phyloP scores from a whole-genome alignment of 2,113 vertebrate genomes.

The Phyllostomus hastatus region DNA sequence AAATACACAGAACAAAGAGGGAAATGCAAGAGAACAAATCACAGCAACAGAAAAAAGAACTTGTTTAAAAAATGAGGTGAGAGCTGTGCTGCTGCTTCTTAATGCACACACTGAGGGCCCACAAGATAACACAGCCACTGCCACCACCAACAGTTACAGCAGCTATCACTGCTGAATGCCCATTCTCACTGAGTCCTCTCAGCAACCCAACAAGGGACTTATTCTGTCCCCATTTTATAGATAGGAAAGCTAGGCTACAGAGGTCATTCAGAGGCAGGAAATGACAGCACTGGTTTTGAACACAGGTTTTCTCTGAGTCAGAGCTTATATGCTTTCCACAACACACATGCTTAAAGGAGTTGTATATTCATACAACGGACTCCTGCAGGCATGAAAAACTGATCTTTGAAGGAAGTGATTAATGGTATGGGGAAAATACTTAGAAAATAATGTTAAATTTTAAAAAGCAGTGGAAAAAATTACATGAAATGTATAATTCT shows the following conservation, averaged over 20 bases:
- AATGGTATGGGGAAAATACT: neutral
- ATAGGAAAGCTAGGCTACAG: neutral
- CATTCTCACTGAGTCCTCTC: neutral
- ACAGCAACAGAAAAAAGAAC: neutral
- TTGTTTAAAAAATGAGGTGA: neutral
- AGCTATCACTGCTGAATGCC: neutral
- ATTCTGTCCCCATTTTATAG: neutral
- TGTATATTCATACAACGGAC: neutral
- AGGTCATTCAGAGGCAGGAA: neutral
- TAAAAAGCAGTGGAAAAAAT: neutral
- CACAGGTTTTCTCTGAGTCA: neutral
- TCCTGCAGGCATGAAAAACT: neutral
- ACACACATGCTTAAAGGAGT: neutral
- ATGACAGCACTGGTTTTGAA: neutral
- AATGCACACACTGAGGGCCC: neutral
- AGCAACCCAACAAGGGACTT: neutral
- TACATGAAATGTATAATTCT: neutral
- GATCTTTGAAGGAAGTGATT: neutral
- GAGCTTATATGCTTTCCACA: neutral
- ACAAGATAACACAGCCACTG: neutral
- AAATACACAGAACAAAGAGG: conserved; percentile 8
- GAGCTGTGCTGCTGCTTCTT: neutral
- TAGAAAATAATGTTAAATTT: neutral
- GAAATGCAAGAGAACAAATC: neutral
- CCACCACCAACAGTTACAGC: neutral